phyloP scores from a whole-genome alignment of 2,888 invertebrate species.

The Cremastobaeus sp. region DNA sequence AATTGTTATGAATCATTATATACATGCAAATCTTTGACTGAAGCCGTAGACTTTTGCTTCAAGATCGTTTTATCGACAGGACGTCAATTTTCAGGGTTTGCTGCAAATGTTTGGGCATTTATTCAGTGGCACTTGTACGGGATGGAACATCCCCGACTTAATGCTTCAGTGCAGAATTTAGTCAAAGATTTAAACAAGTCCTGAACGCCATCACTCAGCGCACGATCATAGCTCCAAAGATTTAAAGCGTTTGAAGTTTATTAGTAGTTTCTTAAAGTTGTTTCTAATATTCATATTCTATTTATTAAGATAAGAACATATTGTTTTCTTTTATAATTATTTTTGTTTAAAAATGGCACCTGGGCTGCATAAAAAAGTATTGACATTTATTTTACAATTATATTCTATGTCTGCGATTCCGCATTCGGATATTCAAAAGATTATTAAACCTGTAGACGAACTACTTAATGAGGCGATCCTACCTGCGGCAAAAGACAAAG shows the following conservation, averaged over 20 bases:
- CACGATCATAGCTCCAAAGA: too few species aligned
- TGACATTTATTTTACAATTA: constrained; percentile 4
- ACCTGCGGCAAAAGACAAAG: constrained; percentile 15
- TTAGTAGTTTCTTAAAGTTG: background rate
- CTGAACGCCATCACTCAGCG: too few species aligned
- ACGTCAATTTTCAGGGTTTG: constrained; percentile 10
- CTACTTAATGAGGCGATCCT: constrained; percentile 15
- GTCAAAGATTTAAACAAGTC: background rate
- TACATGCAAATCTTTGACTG: background rate
- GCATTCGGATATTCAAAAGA: constrained; percentile 4
- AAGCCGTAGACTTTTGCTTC: constrained; percentile 12
- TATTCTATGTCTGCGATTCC: constrained; percentile 11
- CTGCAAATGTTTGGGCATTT: constrained; percentile 19
- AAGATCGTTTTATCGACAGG: constrained; percentile 26
- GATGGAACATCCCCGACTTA: background rate
- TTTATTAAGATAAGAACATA: too few species aligned
- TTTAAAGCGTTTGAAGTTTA: too few species aligned
- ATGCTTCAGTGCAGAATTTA: background rate
- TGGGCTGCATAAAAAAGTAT: background rate
- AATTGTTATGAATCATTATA: background rate
- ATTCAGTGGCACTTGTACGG: constrained; percentile 11
- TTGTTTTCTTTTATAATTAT: too few species aligned
- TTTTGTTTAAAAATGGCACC: constrained; percentile 3
- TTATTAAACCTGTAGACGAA: constrained; percentile 9
- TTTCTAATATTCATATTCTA: background rate